Conservation (phyloP, 2,113 vertebrate species). For the Epinephelus fuscoguttatus region DNA sequence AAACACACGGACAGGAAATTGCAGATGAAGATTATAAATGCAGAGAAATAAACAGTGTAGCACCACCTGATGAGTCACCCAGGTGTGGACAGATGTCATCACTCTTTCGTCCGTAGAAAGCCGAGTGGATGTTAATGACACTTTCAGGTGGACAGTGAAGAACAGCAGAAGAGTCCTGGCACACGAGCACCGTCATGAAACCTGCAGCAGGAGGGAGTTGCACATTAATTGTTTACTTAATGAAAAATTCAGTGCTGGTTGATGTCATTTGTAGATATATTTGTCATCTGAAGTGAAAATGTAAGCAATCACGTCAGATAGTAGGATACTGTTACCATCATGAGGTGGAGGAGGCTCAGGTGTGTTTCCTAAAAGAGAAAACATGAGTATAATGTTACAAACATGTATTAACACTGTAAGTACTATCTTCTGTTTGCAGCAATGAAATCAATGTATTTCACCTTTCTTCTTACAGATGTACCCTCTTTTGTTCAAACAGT, state of each 20-base stretch:
- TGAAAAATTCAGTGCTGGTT: neutral
- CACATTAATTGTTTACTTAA: neutral
- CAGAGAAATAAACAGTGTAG: neutral
- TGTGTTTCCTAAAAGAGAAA: constrained; percentile 74
- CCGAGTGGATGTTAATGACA: constrained; percentile 84
- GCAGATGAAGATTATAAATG: too few relatives aligned
- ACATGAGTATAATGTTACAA: neutral
- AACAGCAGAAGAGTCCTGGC: constrained; percentile 74
- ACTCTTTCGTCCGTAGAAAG: constrained; percentile 80
- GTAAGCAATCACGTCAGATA: neutral
- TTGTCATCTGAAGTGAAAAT: neutral
- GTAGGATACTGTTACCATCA: constrained; percentile 74
- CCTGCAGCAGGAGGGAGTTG: constrained; percentile 59
- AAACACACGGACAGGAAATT: neutral
- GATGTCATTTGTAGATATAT: neutral
- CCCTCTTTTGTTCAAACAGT: constrained; percentile 81
- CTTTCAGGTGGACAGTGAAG: constrained; percentile 82
- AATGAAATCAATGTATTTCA: constrained; percentile 36
- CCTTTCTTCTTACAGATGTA: constrained; percentile 85
- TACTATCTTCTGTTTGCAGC: neutral
- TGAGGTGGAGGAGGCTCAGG: constrained; percentile 84
- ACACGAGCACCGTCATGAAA: constrained; percentile 77
- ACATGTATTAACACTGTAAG: neutral
- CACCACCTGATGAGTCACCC: constrained; percentile 57
- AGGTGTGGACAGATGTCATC: constrained; percentile 76